These are phyloP conservation scores for Mesorhabditis sp. DNA, from an alignment of 2,888 invertebrate genomes.

Conservation along the genomic window DNA sequence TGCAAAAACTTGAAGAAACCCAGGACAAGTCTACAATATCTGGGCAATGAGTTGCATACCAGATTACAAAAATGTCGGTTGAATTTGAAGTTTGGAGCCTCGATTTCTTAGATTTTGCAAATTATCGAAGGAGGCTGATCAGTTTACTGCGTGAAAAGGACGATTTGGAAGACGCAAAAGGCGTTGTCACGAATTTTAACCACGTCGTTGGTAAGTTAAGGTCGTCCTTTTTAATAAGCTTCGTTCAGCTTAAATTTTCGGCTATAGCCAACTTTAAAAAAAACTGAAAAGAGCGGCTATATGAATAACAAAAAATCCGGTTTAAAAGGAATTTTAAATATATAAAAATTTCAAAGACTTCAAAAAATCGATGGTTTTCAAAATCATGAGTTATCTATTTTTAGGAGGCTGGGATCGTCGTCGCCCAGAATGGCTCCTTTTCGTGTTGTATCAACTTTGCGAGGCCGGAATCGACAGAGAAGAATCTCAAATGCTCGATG, in stretches of 20 bases:
- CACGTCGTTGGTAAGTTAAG: background rate
- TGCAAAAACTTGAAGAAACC: conserved; percentile 43
- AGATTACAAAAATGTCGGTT: conserved; percentile 60
- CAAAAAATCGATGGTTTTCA: background rate
- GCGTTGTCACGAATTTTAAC: background rate
- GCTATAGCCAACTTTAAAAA: too few species aligned
- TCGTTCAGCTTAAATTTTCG: too few species aligned
- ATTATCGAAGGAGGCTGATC: background rate
- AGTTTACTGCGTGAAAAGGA: background rate
- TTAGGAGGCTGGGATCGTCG: conserved; percentile 64
- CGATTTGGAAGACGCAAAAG: background rate
- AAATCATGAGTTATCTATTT: conserved; percentile 9
- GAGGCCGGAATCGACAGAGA: conserved; percentile 59
- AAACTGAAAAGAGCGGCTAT: too few species aligned
- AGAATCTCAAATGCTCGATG: conserved; percentile 64
- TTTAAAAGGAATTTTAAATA: too few species aligned
- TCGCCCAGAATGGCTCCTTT: conserved; percentile 65
- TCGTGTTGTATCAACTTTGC: conserved; percentile 65
- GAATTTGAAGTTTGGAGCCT: background rate
- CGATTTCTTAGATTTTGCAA: background rate
- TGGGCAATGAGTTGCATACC: conserved; percentile 61
- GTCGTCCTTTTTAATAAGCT: too few species aligned
- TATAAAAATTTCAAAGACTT: too few species aligned
- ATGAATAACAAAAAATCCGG: too few species aligned
- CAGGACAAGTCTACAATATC: conserved; percentile 41